Base-by-base conservation (phyloP, 1,140 invertebrate species). In the Marisa cornuarietis region DNA sequence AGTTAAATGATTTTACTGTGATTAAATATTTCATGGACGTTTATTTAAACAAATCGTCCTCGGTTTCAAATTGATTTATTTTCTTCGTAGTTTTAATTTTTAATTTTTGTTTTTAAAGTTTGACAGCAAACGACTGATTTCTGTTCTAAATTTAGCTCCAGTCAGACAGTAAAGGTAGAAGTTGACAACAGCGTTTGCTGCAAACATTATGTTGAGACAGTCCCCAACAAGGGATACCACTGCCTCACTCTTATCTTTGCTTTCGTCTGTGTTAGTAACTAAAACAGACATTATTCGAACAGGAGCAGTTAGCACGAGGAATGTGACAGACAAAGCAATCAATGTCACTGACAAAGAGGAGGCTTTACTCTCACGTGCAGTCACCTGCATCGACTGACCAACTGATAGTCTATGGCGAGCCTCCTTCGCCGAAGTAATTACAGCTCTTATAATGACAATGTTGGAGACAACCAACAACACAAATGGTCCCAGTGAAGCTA, bases 281-380 rank as follows among this genome's bases (percentile, higher is more conserved):
- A 8, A 54, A 71, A 16, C 20, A 51, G 22, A 75, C 68, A 79
- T 54, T 26, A 82, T 66, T 61, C 81, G 79, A 22, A 83, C 77
- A 6, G 84, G 84, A 71, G 79, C 71, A 16, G 79, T 81, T 20
- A 78, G 79, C 7, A 83, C 7, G 8, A 82, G 62, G 51, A 83
- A 85, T 3, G 79, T 79, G 61, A 83, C 61, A 20, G 83, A 80
- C n/a, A 85, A 78, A 26, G 61, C 71, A 22, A 85, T 49, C 24
- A 85, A 22, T 52, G 83, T 76, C 9, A 81, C 16, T 11, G 82
- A 80, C 9, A 83, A 69, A 22, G 71, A 75, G 14, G 75, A 78
- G 24, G 62, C 61, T 10, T 79, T 80, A 16, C 71, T 22, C 42
- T 49, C 13, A 10, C 31, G 52, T 9, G 71, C 11, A n/a, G 24